A percentile compares a stretch with the other conserved stretches of the same genome.
phyloP scores from a whole-genome alignment of 2,888 invertebrate genomes.

The Cosmopolites sordidus region DNA sequence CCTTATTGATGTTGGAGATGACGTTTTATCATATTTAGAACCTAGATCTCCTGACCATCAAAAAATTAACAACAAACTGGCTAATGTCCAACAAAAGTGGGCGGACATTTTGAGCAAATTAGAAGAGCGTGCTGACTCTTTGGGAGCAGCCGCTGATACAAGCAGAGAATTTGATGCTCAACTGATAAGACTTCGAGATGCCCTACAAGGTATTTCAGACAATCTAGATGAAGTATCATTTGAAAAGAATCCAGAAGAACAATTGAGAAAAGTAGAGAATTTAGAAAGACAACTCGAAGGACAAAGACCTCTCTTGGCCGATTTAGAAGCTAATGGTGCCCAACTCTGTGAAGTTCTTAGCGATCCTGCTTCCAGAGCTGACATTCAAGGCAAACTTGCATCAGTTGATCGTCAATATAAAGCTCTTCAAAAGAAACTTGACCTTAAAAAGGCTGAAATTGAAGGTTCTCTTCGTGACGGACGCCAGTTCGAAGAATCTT shows the following conservation, averaged over 20 bases:
- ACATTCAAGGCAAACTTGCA: slow-evolving; percentile 83
- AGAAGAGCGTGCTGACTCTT: slow-evolving; percentile 81
- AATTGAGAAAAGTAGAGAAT: slow-evolving; percentile 80
- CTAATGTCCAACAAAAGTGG: slow-evolving; percentile 72
- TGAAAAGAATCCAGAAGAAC: slow-evolving; percentile 82
- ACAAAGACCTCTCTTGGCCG: slow-evolving; percentile 81
- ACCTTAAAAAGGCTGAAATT: slow-evolving; percentile 84
- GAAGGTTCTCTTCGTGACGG: slow-evolving; percentile 75
- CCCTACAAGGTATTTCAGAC: slow-evolving; percentile 83
- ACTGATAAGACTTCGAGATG: slow-evolving; percentile 75
- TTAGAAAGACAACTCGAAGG: slow-evolving; percentile 85
- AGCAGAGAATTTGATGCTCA: slow-evolving; percentile 91
- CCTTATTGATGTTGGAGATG: slow-evolving; percentile 74
- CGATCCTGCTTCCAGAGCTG: slow-evolving; percentile 85
- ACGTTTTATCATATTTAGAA: slow-evolving; percentile 60
- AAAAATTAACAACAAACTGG: slow-evolving; percentile 67
- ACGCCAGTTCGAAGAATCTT: slow-evolving; percentile 83
- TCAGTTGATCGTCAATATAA: slow-evolving; percentile 85
- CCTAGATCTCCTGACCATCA: slow-evolving; percentile 58
- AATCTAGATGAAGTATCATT: slow-evolving; percentile 76
- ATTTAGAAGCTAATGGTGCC: slow-evolving; percentile 85
- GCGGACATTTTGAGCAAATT: slow-evolving; percentile 70
- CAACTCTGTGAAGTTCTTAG: slow-evolving; percentile 81
- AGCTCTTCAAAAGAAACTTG: slow-evolving; percentile 83
- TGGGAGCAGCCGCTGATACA: slow-evolving; percentile 89